Evolutionary conservation across 2,888 invertebrate genomes (phyloP).

Genomic region (Drymonia ruficornis): DNA sequence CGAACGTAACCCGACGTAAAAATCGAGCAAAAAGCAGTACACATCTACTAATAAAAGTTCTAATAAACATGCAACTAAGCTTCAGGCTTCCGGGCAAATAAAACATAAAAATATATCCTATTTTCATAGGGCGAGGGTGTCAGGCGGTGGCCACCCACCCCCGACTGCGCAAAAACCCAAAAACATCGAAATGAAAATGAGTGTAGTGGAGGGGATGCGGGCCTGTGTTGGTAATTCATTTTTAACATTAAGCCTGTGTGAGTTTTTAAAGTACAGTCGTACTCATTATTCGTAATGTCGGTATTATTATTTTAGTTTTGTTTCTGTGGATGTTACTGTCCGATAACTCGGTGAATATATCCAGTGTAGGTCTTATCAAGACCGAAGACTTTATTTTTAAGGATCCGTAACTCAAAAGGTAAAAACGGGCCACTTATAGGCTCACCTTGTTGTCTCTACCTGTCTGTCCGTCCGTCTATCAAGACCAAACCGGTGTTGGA

Average conservation of each 20-base stretch:
- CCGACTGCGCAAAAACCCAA: constrained; percentile 85
- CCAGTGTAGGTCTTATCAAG: no score
- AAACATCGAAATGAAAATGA: constrained; percentile 86
- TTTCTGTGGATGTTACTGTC: not conserved
- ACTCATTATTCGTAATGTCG: constrained; percentile 19
- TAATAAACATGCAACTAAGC: constrained; percentile 85
- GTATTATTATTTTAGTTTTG: constrained; percentile 3
- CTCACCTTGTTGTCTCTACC: no score
- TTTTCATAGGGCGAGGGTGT: constrained; percentile 83
- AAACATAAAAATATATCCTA: constrained; percentile 86
- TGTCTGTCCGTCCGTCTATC: no score
- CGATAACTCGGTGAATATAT: no score
- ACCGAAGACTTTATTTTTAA: no score
- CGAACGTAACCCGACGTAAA: constrained; percentile 43
- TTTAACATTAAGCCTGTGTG: constrained; percentile 84
- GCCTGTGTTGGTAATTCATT: constrained; percentile 84
- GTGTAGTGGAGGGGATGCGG: constrained; percentile 75
- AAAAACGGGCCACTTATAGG: no score
- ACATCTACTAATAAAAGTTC: constrained; percentile 84
- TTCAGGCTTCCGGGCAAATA: constrained; percentile 83
- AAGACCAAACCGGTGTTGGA: no score
- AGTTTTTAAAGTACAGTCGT: constrained; percentile 82
- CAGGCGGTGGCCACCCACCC: constrained; percentile 51
- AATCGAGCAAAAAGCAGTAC: constrained; percentile 62
- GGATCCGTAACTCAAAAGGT: no score